Evolutionary conservation across 2,113 vertebrate genomes (phyloP).

Genomic region (Chauna torquata): DNA sequence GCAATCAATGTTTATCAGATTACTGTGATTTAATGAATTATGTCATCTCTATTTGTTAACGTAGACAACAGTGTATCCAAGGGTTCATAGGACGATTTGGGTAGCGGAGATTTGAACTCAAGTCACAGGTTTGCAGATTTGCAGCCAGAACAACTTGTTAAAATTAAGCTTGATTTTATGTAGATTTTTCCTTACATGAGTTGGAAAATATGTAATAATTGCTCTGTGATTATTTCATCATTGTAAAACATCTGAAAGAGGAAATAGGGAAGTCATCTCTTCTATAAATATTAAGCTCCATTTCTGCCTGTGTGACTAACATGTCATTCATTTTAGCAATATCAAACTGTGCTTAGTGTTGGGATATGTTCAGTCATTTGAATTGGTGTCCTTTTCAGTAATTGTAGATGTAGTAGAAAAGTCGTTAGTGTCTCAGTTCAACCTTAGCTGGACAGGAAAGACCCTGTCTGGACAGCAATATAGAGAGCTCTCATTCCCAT

Average conservation of each 20-base stretch:
- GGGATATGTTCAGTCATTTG: neutral
- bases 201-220: neutral
- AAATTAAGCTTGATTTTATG: neutral
- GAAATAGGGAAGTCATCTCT: neutral
- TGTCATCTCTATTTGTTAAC: neutral
- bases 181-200: neutral
- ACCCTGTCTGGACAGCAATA: neutral
- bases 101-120: neutral
- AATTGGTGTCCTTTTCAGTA: neutral
- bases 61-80: neutral
- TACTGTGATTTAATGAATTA: neutral
- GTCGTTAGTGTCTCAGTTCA: neutral
- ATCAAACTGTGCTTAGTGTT: neutral
- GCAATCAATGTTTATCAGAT: neutral
- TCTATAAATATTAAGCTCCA: neutral
- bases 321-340: neutral
- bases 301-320: neutral
- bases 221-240: neutral
- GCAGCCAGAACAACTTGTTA: neutral
- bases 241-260: neutral
- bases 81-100: neutral
- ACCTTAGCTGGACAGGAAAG: neutral
- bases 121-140: neutral
- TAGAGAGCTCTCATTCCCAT: neutral
- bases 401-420: neutral